A percentile compares a stretch with the other conserved stretches of the same genome.
Evolutionary conservation across 1,140 invertebrate genomes (phyloP).

Genomic region (Drosophila truncata): DNA sequence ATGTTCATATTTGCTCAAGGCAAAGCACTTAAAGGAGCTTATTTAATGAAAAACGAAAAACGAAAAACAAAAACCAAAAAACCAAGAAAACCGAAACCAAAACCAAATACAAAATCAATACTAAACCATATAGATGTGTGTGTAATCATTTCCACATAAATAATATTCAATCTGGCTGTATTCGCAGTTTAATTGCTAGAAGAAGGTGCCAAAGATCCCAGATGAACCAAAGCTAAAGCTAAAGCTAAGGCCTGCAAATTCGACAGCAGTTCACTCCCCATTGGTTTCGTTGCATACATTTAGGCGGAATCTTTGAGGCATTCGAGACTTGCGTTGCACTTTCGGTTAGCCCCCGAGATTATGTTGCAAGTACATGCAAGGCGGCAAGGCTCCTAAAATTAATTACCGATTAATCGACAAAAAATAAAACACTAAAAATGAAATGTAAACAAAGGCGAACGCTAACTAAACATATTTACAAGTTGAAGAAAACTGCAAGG

Average conservation of each 20-base stretch:
- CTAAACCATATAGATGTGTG: slow-evolving; percentile 48
- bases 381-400: slow-evolving; percentile 12
- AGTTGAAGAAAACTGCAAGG: slow-evolving; percentile 80
- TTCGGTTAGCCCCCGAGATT: slow-evolving; percentile 37
- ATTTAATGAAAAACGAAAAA: slow-evolving; percentile 58
- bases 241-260: slow-evolving; percentile 5
- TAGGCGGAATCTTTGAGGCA: slow-evolving; percentile 34
- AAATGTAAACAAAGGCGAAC: slow-evolving; percentile 40
- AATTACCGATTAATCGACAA: slow-evolving; percentile 34
- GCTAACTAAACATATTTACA: slow-evolving; percentile 57
- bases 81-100: slow-evolving; percentile 14
- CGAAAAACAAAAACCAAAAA: slow-evolving; percentile 14
- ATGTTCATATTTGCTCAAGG: slow-evolving; percentile 56
- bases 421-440: slow-evolving; percentile 25
- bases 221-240: slow-evolving; percentile 32
- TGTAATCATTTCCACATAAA: slow-evolving; percentile 36
- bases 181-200: slow-evolving; percentile 52
- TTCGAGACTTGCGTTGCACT: slow-evolving; percentile 39
- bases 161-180: slow-evolving; percentile 51
- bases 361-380: slow-evolving; percentile 29
- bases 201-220: slow-evolving; percentile 47
- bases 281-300: slow-evolving; percentile 52
- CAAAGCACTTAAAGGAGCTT: slow-evolving; percentile 72
- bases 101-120: slow-evolving; percentile 38
- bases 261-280: slow-evolving; percentile 33